Evolutionary conservation across 2,113 vertebrate species (phyloP).

Genomic region (Hylia prasina): DNA sequence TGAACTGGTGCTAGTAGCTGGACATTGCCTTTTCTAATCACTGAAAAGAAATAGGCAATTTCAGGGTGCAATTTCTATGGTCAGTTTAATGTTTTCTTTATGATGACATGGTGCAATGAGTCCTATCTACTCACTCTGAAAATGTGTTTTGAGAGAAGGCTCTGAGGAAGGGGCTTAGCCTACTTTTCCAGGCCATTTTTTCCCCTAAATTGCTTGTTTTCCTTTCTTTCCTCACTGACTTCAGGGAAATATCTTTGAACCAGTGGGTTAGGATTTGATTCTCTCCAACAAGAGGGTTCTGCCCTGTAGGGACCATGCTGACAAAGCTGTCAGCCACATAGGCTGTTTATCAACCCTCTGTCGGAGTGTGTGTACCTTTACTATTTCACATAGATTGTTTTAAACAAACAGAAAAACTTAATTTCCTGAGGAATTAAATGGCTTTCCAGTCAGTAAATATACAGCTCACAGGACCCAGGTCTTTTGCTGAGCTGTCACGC

Average conservation of each 20-base stretch:
- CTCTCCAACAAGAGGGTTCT: neutral
- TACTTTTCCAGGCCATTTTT: neutral
- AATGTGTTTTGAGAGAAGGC: neutral
- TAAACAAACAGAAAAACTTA: neutral
- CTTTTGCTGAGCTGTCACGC: neutral
- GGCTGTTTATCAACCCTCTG: neutral
- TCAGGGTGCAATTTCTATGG: neutral
- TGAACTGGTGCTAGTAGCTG: neutral
- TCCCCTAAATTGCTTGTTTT: neutral
- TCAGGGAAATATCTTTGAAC: neutral
- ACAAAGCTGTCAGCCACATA: neutral
- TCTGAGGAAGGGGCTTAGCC: neutral
- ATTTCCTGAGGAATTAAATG: neutral
- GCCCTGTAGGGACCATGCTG: neutral
- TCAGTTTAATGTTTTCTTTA: neutral
- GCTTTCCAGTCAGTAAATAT: neutral
- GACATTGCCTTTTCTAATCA: neutral
- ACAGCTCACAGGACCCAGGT: neutral
- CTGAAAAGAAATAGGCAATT: neutral
- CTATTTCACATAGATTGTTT: neutral
- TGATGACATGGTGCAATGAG: neutral
- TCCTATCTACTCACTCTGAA: neutral
- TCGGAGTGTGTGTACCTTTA: too few relatives aligned
- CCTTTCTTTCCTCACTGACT: neutral
- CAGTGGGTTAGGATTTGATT: neutral